Percentiles rank a stretch among this genome's conserved stretches.
These are phyloP conservation scores for Elanoides forficatus DNA, from an alignment of 2,113 vertebrate genomes.

Conservation along the genomic window DNA sequence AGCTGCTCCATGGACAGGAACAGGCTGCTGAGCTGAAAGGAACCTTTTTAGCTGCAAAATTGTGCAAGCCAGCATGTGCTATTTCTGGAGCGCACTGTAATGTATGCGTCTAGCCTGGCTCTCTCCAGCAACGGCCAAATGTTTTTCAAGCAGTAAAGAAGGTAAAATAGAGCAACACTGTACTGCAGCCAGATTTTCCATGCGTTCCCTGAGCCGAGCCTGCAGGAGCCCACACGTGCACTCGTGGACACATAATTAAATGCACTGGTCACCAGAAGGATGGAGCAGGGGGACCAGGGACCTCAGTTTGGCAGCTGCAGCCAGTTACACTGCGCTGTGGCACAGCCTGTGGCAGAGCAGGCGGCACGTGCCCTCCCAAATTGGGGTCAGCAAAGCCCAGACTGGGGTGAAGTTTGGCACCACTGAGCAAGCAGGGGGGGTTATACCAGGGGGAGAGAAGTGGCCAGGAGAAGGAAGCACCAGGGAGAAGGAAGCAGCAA, in stretches of 20 bases:
- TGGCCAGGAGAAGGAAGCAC: neutral
- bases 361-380: neutral
- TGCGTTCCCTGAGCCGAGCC: neutral
- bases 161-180: constrained; percentile 14
- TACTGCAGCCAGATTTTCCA: neutral
- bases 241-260: rapidly evolving
- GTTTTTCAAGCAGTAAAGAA: constrained; percentile 15
- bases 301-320: neutral
- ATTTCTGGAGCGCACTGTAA: constrained; percentile 25
- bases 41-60: neutral
- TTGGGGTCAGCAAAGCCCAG: rapidly evolving
- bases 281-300: neutral
- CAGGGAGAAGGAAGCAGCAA: neutral
- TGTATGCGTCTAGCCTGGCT: constrained; percentile 9
- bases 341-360: neutral
- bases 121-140: constrained; percentile 19
- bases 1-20: neutral
- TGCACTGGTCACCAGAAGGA: neutral
- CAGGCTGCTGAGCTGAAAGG: neutral
- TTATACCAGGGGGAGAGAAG: neutral
- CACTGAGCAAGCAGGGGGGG: rapidly evolving
- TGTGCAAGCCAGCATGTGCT: neutral
- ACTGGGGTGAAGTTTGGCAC: neutral
- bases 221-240: neutral
- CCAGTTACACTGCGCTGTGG: rapidly evolving